Conservation (phyloP, 2,888 invertebrate genomes). For the Drosophila meridionalis region DNA sequence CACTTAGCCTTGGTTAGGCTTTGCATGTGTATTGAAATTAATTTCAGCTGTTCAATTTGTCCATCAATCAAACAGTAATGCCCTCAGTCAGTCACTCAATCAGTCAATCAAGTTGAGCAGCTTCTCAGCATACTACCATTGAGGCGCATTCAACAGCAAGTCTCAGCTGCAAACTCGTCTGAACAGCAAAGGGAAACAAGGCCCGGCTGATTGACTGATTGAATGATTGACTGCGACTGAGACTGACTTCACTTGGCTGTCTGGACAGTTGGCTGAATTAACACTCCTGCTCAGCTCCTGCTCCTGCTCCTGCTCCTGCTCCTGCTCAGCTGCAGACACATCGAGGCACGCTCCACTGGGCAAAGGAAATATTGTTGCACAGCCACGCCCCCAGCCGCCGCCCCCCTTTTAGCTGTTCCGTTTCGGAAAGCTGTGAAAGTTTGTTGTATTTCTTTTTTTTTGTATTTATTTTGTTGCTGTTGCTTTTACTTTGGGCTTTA, state of each 20-base stretch:
- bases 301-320: no score
- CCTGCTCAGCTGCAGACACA: constrained; percentile 50
- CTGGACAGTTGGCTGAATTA: constrained; percentile 56
- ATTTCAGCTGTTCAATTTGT: neutral
- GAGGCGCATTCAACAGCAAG: neutral
- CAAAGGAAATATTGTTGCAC: constrained; percentile 74
- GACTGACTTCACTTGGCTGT: neutral
- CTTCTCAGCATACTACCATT: neutral
- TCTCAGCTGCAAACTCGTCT: neutral
- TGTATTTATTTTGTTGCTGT: neutral
- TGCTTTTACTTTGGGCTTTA: constrained; percentile 40
- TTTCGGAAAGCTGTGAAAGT: constrained; percentile 52
- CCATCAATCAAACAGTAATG: neutral
- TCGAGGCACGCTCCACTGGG: constrained; percentile 63
- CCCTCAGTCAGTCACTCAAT: neutral
- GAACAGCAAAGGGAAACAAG: constrained; percentile 31
- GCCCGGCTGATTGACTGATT: constrained; percentile 8
- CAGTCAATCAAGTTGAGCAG: neutral
- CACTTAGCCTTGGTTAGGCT: neutral
- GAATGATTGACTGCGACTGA: neutral
- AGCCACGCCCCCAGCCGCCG: neutral
- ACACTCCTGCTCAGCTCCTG: constrained; percentile 47
- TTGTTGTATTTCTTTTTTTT: constrained; percentile 5
- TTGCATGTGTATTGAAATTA: neutral
- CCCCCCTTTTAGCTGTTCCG: no score